Base-by-base conservation (phyloP, 2,797 vertebrate species). In the Helicolenus hilgendorfi region DNA sequence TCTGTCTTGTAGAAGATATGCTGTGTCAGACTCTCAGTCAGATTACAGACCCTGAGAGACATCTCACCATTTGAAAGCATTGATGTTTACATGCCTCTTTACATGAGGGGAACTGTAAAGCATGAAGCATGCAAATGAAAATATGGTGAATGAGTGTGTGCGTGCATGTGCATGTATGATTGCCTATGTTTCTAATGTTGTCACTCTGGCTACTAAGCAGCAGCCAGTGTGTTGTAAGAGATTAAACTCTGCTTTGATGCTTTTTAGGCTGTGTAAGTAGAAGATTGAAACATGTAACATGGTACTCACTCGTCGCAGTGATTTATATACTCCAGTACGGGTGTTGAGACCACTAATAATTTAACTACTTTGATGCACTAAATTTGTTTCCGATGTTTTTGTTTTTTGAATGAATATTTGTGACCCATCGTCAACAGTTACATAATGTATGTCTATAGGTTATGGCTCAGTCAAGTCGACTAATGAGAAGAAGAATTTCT, bases 81-180 rank as follows among this genome's bases (percentile, higher is more conserved):
- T 64, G 49, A 68, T 77, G 79, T 89, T 89, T 85, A 77, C 85
- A 89, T 81, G 64, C 59, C 20, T 80, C 65, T 84, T 81, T 81
- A 88, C 81, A 81, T 72, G 33, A 75, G 31, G 41, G 7, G 11
- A 62, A 41, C 60, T 71, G 71, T 63, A 67, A 58, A 72, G 85
- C 72, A 29, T 36, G 73, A 79, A 56, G 56, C 45, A 49, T 83
- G 59, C 53, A 85, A 87, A 88, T 79, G 56, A 64, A 75, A 79
- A 72, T 64, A 69, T 68, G 67, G 3, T 38, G 5, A 62, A 22
- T 45, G 27, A 62, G 11, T 33, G 71, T 62, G 36, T 60, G 41
- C 64, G 62, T 60, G 63, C n/a, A 8, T 65, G 26, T 87, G 36
- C 9, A 64, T 77, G 53, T 70, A 13, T 67, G 29, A 74, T 64